Percentiles rank a stretch among this genome's conserved stretches.
phyloP scores from a whole-genome alignment of 2,888 invertebrate genomes.

The Blomia tropicalis region DNA sequence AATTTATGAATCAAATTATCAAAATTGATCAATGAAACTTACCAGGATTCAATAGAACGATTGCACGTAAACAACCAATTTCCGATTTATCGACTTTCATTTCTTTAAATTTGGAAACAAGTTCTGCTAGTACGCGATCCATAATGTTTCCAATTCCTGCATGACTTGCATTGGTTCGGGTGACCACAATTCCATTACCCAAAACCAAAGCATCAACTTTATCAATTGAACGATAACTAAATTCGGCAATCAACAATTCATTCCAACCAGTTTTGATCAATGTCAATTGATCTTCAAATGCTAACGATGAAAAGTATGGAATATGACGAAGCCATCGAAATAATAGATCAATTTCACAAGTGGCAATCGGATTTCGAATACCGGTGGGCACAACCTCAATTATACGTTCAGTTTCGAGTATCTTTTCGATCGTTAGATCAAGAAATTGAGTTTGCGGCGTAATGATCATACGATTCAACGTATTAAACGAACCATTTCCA shows the following conservation, averaged over 20 bases:
- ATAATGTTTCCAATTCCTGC: conserved; percentile 82
- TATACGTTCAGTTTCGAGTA: neutral
- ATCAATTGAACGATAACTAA: conserved; percentile 82
- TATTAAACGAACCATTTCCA: neutral
- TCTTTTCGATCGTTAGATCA: neutral
- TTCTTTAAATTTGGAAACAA: conserved; percentile 86
- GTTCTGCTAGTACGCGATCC: conserved; percentile 76
- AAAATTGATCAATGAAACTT: conserved; percentile 28
- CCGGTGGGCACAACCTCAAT: neutral
- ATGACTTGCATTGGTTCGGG: conserved; percentile 54
- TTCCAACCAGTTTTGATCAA: conserved; percentile 84
- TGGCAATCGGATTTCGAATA: neutral
- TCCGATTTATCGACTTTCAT: conserved; percentile 84
- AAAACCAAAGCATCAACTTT: conserved; percentile 54
- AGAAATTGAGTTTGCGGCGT: neutral
- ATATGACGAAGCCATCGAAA: conserved; percentile 95
- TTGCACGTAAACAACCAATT: conserved; percentile 77
- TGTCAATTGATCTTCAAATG: conserved; percentile 72
- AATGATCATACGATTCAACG: neutral
- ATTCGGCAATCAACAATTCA: conserved; percentile 71
- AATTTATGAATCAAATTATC: neutral
- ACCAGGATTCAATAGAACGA: conserved; percentile 90
- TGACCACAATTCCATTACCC: conserved; percentile 61
- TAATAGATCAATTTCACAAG: conserved; percentile 44
- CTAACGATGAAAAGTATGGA: conserved; percentile 83